These are phyloP conservation scores for Podarcis cretensis DNA, from an alignment of 2,113 vertebrate species.

Conservation along the genomic window DNA sequence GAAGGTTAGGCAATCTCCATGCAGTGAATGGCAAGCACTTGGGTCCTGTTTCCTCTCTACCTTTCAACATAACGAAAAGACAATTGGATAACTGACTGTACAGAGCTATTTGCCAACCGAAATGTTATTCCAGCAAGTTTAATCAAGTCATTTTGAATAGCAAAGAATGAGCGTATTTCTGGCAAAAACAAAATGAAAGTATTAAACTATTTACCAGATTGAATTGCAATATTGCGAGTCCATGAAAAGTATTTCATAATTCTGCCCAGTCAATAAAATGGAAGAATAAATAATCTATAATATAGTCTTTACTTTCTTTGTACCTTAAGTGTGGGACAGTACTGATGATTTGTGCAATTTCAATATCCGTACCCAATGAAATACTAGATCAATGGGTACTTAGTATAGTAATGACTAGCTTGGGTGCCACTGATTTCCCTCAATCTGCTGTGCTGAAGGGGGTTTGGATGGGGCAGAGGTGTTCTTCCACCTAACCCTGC, in stretches of 20 bases:
- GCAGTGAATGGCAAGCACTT: conserved; percentile 68
- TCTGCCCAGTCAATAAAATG: conserved; percentile 40
- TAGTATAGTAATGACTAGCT: background rate
- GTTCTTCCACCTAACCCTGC: no score
- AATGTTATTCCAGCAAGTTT: conserved; percentile 69
- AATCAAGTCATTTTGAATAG: conserved; percentile 67
- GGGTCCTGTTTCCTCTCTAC: conserved; percentile 77
- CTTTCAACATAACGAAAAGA: conserved; percentile 70
- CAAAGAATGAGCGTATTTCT: conserved; percentile 52
- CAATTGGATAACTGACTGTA: conserved; percentile 68
- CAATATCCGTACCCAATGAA: conserved; percentile 23
- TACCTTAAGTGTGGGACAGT: conserved; percentile 32
- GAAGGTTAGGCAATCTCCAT: conserved; percentile 79
- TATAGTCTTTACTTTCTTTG: conserved; percentile 47
- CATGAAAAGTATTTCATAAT: conserved; percentile 51
- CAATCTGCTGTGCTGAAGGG: no score
- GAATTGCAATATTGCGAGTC: conserved; percentile 41
- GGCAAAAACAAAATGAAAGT: conserved; percentile 35
- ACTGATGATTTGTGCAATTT: conserved; percentile 30
- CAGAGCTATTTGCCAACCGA: conserved; percentile 72
- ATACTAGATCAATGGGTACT: background rate
- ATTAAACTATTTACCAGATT: conserved; percentile 52
- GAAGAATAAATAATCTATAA: background rate
- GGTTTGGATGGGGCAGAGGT: no score
- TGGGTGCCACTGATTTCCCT: no score